A percentile compares a stretch with the other conserved stretches of the same genome.
phyloP scores from a whole-genome alignment of 2,797 vertebrate genomes.

The Eurystomus glaucurus region DNA sequence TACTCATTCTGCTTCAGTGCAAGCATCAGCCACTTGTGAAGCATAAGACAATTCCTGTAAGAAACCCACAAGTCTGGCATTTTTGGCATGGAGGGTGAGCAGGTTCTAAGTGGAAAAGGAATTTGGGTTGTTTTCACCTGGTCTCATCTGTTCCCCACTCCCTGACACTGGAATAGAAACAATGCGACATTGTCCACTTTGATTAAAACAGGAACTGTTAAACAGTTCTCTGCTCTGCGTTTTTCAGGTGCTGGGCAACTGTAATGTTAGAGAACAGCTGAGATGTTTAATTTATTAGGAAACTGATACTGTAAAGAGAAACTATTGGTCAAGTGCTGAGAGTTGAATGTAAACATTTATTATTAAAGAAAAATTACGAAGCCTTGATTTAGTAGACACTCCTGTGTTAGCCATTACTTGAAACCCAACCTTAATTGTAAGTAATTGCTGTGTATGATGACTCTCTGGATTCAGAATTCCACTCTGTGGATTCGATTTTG shows the following conservation, averaged over 20 bases:
- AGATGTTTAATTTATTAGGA: conserved; percentile 39
- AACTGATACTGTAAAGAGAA: conserved; percentile 22
- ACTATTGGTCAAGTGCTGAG: not conserved
- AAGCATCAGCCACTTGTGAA: not conserved
- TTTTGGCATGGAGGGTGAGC: not conserved
- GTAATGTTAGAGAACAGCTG: not conserved
- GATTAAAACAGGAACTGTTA: not conserved
- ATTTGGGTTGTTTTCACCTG: not conserved
- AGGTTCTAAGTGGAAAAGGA: not conserved
- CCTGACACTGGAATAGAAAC: not conserved
- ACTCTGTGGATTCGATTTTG: not conserved
- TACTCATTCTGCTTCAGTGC: not conserved
- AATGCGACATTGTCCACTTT: not conserved
- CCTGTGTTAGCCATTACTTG: not conserved
- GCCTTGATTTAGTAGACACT: not conserved
- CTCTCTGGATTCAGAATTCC: not conserved
- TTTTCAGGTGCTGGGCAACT: not conserved
- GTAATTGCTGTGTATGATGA: not conserved
- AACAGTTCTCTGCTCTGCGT: not conserved
- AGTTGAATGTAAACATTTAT: not conserved
- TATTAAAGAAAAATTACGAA: not conserved
- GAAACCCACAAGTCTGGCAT: not conserved
- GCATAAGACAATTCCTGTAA: not conserved
- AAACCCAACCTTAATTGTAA: not conserved
- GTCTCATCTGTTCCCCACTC: rapidly evolving